Conservation (phyloP, 1,140 invertebrate species). For the Trinorchestia longiramus region DNA sequence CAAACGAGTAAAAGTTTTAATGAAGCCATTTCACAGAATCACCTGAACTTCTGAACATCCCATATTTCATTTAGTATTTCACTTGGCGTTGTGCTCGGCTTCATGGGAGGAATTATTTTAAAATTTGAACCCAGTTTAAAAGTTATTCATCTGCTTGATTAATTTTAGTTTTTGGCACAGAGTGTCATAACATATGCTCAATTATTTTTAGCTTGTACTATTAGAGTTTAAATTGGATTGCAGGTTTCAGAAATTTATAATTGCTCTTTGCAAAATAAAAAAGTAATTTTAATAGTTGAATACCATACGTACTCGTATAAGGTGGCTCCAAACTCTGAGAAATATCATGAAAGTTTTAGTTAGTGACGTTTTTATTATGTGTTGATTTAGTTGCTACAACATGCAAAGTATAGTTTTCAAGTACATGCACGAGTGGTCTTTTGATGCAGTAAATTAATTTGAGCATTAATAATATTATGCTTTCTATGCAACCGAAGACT, state of each 20-base stretch:
- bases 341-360: no score
- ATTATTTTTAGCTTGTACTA: not conserved
- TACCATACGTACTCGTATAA: no score
- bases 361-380: no score
- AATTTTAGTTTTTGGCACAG: not conserved
- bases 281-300: no score
- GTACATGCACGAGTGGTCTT: no score
- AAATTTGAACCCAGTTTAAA: not conserved
- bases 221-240: not conserved
- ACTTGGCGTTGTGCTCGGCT: not conserved
- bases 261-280: not conserved
- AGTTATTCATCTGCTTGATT: not conserved
- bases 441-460: no score
- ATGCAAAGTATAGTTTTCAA: no score
- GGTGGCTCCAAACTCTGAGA: no score
- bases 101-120: not conserved
- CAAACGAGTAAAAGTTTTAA: no score
- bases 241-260: not conserved
- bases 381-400: no score
- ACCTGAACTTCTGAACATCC: not conserved
- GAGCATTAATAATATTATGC: no score
- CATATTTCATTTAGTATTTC: not conserved
- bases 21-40: not conserved
- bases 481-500: no score
- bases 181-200: not conserved